phyloP scores from a whole-genome alignment of 1,140 invertebrate genomes.

The Eriocheir sinensis region DNA sequence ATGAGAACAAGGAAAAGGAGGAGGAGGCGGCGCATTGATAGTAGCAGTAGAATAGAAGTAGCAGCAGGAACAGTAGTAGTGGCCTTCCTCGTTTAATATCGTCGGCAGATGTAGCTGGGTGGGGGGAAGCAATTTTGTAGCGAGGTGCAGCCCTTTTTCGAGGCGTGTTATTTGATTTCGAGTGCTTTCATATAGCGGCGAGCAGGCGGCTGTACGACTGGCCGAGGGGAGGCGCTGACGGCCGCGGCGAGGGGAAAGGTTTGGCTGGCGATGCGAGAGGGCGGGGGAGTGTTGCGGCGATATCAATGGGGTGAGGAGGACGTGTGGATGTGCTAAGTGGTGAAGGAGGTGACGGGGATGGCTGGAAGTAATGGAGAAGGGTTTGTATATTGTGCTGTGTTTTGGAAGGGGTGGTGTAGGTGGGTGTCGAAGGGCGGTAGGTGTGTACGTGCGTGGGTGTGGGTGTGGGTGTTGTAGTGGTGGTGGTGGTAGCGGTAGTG shows the following conservation, averaged over 20 bases:
- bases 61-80: not conserved
- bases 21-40: not conserved
- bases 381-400: not conserved
- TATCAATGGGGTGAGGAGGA: not conserved
- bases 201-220: not conserved
- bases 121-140: constrained; percentile 17
- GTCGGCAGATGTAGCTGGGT: not conserved
- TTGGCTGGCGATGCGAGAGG: not conserved
- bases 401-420: not conserved
- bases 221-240: not conserved
- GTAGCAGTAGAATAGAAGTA: too few species aligned
- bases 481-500: constrained; percentile 33
- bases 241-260: constrained; percentile 6
- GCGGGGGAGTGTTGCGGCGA: not conserved
- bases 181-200: constrained; percentile 22
- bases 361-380: not conserved
- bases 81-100: constrained; percentile 12
- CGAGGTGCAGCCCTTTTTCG: constrained; percentile 10
- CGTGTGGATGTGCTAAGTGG: constrained; percentile 3
- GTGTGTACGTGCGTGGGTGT: not conserved
- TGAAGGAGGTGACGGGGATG: not conserved
- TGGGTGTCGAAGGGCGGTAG: too few species aligned
- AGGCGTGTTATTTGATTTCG: constrained; percentile 16
- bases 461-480: not conserved
- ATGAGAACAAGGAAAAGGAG: not conserved